Percentiles rank a stretch among this genome's conserved stretches.
phyloP scores from a whole-genome alignment of 2,888 invertebrate genomes.

The Pherbina coryleti region DNA sequence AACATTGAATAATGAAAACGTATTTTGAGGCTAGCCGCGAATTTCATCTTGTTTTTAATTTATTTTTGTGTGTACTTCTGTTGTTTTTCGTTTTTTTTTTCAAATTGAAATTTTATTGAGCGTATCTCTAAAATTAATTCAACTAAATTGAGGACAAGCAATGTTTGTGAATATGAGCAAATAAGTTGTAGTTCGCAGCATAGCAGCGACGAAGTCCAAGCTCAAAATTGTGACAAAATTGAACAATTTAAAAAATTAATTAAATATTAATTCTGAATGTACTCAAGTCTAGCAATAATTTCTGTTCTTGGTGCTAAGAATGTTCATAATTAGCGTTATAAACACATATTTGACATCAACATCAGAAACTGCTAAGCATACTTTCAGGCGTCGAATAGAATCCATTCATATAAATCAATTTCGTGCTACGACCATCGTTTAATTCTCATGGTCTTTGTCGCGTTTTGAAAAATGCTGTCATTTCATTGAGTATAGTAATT shows the following conservation, averaged over 20 bases:
- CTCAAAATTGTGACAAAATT: slow-evolving; percentile 1
- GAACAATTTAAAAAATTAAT: not conserved
- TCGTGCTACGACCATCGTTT: no score
- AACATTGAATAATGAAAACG: slow-evolving; percentile 14
- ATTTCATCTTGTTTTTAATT: slow-evolving; percentile 12
- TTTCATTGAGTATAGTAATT: no score
- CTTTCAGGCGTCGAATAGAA: no score
- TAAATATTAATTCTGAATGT: not conserved
- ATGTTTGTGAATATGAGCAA: slow-evolving; percentile 7
- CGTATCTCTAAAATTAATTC: slow-evolving; percentile 62
- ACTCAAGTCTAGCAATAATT: no score
- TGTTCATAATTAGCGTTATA: no score
- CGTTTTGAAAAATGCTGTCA: no score
- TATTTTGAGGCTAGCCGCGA: slow-evolving; percentile 6
- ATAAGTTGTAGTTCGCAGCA: not conserved
- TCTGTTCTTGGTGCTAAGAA: no score
- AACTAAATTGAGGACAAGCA: slow-evolving; percentile 61
- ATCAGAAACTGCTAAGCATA: no score
- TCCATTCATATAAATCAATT: no score
- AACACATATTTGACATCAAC: no score
- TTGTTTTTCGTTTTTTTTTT: slow-evolving; percentile 31
- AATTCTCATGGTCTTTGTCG: no score
- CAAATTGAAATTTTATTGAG: slow-evolving; percentile 63
- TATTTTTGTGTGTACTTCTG: not conserved
- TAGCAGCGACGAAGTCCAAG: not conserved